These are phyloP conservation scores for Takifugu bimaculatus DNA, from an alignment of 2,113 vertebrate genomes.

Conservation along the genomic window DNA sequence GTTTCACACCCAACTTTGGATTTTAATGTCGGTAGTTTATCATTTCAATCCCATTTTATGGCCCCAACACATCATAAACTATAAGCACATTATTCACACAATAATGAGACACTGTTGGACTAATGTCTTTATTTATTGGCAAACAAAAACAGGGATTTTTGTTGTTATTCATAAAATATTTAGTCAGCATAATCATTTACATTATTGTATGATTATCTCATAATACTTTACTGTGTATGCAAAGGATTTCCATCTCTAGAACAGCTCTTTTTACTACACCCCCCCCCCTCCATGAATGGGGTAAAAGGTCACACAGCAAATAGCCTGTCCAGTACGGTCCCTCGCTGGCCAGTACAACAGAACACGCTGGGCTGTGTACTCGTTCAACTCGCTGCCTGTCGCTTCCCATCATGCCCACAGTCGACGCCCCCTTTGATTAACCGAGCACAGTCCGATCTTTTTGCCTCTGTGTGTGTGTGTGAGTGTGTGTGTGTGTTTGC, in stretches of 20 bases:
- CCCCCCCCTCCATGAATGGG: conserved; percentile 26
- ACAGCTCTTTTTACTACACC: not conserved
- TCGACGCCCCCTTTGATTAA: conserved; percentile 83
- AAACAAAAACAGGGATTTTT: too few relatives aligned
- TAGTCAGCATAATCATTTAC: too few relatives aligned
- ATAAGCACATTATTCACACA: too few relatives aligned
- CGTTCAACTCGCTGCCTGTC: conserved; percentile 86
- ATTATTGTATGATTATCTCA: not conserved
- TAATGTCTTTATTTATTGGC: too few relatives aligned
- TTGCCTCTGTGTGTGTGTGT: conserved; percentile 52
- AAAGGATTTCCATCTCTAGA: too few relatives aligned
- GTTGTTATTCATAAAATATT: too few relatives aligned
- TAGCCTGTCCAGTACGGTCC: conserved; percentile 61
- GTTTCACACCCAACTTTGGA: too few relatives aligned
- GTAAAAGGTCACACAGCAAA: conserved; percentile 57
- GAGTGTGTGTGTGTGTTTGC: conserved; percentile 56
- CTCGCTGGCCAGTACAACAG: conserved; percentile 60
- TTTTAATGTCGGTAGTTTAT: too few relatives aligned
- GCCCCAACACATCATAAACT: too few relatives aligned
- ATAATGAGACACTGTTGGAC: too few relatives aligned
- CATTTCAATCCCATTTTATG: too few relatives aligned
- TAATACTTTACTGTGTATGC: not conserved
- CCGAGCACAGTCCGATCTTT: conserved; percentile 69
- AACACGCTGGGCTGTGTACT: conserved; percentile 77
- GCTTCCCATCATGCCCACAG: conserved; percentile 81